Evolutionary conservation across 2,797 vertebrate genomes (phyloP).

Genomic region (Neosilurus hyrtlii): DNA sequence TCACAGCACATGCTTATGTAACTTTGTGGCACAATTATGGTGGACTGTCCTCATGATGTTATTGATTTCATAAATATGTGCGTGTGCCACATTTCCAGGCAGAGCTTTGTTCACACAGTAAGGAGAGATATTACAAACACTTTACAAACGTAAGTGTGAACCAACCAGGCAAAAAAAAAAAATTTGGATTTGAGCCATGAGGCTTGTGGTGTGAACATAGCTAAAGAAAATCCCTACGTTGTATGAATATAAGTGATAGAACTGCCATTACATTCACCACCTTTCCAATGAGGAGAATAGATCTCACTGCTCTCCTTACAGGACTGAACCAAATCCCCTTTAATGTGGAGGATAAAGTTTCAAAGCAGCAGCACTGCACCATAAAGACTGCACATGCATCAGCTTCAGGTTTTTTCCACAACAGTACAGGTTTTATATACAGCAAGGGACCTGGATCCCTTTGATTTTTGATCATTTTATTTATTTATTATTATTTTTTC

Average conservation of each 20-base stretch:
- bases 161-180: background rate
- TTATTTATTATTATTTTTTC: background rate
- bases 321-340: conserved; percentile 57
- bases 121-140: background rate
- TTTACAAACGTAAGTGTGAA: background rate
- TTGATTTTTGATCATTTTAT: background rate
- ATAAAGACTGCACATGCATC: conserved; percentile 60
- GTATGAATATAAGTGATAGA: conserved; percentile 47
- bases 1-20: conserved; percentile 6
- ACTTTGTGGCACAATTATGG: background rate
- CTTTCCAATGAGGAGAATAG: conserved; percentile 55
- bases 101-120: conserved; percentile 15
- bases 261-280: conserved; percentile 48
- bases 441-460: conserved; percentile 37
- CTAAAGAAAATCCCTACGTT: conserved; percentile 43
- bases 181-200: background rate
- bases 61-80: conserved; percentile 11
- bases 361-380: conserved; percentile 75
- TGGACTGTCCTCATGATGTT: background rate
- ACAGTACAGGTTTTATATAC: conserved; percentile 48
- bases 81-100: conserved; percentile 12
- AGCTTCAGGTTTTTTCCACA: conserved; percentile 57
- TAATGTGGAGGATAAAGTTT: conserved; percentile 69
- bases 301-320: conserved; percentile 53
- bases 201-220: conserved; percentile 22